These are phyloP conservation scores for Xenotilapia longispinis DNA, from an alignment of 2,113 vertebrate species.

Conservation along the genomic window DNA sequence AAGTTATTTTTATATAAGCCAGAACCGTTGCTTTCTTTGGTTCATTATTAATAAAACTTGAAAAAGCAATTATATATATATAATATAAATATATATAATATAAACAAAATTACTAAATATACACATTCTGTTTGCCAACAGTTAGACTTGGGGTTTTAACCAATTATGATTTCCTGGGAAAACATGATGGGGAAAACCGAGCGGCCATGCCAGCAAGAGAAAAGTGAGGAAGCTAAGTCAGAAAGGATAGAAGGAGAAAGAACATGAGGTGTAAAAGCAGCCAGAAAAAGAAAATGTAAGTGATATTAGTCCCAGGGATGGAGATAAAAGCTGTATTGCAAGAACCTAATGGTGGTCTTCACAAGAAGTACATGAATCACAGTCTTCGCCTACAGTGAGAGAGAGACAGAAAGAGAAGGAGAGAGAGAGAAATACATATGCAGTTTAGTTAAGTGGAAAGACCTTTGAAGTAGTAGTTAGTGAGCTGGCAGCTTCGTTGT, in stretches of 20 bases:
- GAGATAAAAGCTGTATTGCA: conserved; percentile 98
- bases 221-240: neutral
- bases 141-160: neutral
- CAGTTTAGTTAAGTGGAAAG: conserved; percentile 44
- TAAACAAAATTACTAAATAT: neutral
- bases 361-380: conserved; percentile 95
- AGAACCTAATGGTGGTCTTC: conserved; percentile 95
- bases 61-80: neutral
- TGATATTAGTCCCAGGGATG: conserved; percentile 82
- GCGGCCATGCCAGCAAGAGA: neutral
- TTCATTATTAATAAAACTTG: neutral
- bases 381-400: conserved; percentile 84
- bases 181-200: neutral
- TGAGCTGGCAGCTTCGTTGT: neutral
- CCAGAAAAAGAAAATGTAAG: conserved; percentile 50
- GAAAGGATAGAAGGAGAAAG: neutral
- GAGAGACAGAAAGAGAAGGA: conserved; percentile 52
- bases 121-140: neutral
- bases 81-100: neutral
- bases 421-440: conserved; percentile 73
- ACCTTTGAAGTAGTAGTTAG: neutral
- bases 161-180: neutral
- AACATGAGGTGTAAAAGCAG: neutral
- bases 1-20: neutral
- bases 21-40: neutral